Conservation (phyloP, 64 coral and sea anemone species). For the Acropora yongei region DNA sequence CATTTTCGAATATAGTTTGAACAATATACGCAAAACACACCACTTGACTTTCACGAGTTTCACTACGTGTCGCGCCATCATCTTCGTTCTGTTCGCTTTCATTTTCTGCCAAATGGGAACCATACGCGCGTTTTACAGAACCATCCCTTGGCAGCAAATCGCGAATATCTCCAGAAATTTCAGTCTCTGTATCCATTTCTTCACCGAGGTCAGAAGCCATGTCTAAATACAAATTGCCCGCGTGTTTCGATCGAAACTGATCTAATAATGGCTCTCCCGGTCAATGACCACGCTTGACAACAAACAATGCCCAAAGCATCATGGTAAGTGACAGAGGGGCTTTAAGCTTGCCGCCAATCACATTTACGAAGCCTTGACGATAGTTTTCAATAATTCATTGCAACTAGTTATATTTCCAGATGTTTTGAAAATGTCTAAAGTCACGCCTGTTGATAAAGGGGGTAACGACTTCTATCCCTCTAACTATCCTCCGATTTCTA, state of each 20-base stretch:
- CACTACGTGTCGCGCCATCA: background rate
- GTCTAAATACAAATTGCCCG: background rate
- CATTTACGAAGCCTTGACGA: slow-evolving; percentile 15
- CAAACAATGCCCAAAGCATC: no score
- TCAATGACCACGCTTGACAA: background rate
- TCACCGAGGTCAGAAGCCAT: background rate
- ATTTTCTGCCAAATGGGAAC: background rate
- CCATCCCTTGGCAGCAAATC: background rate
- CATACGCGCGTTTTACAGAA: background rate
- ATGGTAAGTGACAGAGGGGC: no score
- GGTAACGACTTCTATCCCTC: slow-evolving; percentile 41
- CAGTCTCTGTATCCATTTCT: background rate
- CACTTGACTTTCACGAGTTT: background rate
- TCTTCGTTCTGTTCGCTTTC: background rate
- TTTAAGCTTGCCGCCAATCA: background rate
- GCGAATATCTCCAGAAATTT: background rate
- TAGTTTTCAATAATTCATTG: slow-evolving; percentile 39
- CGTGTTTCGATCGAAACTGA: background rate
- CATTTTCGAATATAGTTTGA: background rate
- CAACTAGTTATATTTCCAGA: slow-evolving; percentile 45
- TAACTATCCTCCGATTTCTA: slow-evolving; percentile 36
- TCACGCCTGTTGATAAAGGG: slow-evolving; percentile 40
- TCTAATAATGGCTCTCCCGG: background rate
- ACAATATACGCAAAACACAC: background rate
- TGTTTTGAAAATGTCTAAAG: slow-evolving; percentile 52